A percentile compares a stretch with the other conserved stretches of the same genome.
These are phyloP conservation scores for Arctopsyche grandis DNA, from an alignment of 1,140 invertebrate genomes.

Conservation along the genomic window DNA sequence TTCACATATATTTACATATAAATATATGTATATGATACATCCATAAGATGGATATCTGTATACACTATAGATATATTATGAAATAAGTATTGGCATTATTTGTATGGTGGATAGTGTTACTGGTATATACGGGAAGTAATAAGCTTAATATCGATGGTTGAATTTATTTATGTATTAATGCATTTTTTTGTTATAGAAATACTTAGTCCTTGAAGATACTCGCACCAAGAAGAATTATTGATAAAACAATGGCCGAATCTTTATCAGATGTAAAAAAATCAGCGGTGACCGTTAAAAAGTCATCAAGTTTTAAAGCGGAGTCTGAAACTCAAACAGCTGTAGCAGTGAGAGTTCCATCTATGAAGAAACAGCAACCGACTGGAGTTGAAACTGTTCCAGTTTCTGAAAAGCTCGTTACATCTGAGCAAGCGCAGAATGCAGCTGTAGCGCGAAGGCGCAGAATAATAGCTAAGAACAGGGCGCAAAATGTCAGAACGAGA, in stretches of 20 bases:
- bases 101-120: no score
- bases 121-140: no score
- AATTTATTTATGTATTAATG: background rate
- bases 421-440: conserved; percentile 62
- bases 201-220: background rate
- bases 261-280: conserved; percentile 19
- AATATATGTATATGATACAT: no score
- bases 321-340: conserved; percentile 60
- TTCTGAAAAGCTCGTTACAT: conserved; percentile 59
- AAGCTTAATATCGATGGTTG: no score
- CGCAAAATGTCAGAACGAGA: conserved; percentile 62
- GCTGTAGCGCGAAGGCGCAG: conserved; percentile 64
- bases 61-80: no score
- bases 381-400: conserved; percentile 44
- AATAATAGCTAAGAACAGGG: conserved; percentile 67
- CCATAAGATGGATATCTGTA: no score
- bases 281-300: conserved; percentile 39
- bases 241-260: conserved; percentile 1
- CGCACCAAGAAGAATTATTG: background rate
- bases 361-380: conserved; percentile 48
- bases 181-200: conserved; percentile 13
- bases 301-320: conserved; percentile 57
- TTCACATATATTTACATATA: no score
- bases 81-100: no score
- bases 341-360: conserved; percentile 51